Conservation (phyloP, 2,797 vertebrate species). For the Amphiprion clarkii region DNA sequence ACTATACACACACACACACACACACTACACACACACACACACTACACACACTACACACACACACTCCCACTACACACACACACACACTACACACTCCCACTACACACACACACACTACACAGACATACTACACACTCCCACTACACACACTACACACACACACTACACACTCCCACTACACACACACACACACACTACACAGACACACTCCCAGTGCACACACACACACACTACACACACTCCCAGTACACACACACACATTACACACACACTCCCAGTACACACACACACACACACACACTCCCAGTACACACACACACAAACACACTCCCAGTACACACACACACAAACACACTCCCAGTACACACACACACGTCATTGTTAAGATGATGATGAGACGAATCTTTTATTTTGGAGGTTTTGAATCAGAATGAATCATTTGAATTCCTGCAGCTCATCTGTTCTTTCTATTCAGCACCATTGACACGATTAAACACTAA, state of each 20-base stretch:
- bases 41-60: background rate
- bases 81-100: background rate
- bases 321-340: background rate
- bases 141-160: background rate
- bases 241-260: background rate
- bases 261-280: background rate
- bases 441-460: too few relatives aligned
- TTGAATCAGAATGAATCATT: too few relatives aligned
- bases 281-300: background rate
- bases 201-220: background rate
- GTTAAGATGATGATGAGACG: too few relatives aligned
- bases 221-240: background rate
- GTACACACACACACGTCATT: background rate
- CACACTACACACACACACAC: background rate
- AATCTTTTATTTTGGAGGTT: too few relatives aligned
- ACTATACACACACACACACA: background rate
- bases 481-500: too few relatives aligned
- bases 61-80: background rate
- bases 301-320: background rate
- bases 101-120: background rate
- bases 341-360: background rate
- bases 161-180: background rate
- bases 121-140: background rate
- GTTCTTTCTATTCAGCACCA: too few relatives aligned
- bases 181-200: conserved; percentile 1